Evolutionary conservation across 2,797 vertebrate species (phyloP), one percentile per base, ranked within the genome.

Genomic region (Cryptoblepharus egeriae): DNA sequence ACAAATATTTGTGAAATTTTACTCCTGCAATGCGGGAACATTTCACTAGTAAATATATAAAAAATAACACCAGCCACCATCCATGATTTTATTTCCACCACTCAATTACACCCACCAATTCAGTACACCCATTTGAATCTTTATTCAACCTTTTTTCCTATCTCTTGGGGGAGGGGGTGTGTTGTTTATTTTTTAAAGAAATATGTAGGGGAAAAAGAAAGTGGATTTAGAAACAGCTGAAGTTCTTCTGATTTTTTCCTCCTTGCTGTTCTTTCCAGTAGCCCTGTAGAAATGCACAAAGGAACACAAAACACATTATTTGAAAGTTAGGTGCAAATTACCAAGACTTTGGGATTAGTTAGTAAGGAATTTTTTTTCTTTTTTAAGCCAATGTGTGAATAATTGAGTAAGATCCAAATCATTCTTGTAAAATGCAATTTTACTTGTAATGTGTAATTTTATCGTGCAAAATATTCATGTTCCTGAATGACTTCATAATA

Each of bases 221-320:
- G 42, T 37, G 65, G 58, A 0, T 0, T 77, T 8, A 24, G 39
- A 83, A 93, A 87, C 91, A 92, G 87, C 91, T 93, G 92, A 79
- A 90, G 30, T 39, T 3, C 88, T 90, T 93, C 91, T 93, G 88
- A 90, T 85, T 52, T 52, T 90, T 76, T 90, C 86, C 84, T 85
- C 85, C 85, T 90, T 89, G 83, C 90, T 80, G 90, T 84, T 79
- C 80, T 89, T 68, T 87, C 91, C 86, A 93, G 87, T 88, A 70
- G 80, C 63, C 84, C 71, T 78, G 68, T 32, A 84, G 88, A 85
- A 93, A 92, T 91, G 88, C 80, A 67, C n/a, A 90, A 75, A 80
- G 84, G 30, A 63, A 81, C 81, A 89, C 78, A 70, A 42, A 93
- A 93, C 91, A 94, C 92, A 94, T 85, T 90, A 80, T 92, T 87